Base-by-base conservation (phyloP, 2,888 invertebrate species). In the Patella pellucida region DNA sequence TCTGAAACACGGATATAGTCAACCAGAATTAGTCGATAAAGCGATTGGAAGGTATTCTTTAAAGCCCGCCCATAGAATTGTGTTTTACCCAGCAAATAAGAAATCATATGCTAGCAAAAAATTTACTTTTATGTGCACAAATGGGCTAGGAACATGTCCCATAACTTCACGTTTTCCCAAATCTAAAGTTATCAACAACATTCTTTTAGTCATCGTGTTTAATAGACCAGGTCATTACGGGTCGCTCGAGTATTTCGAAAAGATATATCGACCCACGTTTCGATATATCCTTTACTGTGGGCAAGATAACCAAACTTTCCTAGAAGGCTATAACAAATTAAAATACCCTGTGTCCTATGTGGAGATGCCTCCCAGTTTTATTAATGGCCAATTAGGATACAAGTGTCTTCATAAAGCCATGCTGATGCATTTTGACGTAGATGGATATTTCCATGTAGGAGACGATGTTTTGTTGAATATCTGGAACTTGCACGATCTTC, bases 381-480 rank as follows among this genome's bases (percentile, higher is more conserved):
- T 3, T 11, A 23, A 54, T 54, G 72, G 72, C 16, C 27, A 54
- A 23, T 31, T 27, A 31, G 72, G 72, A 4, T 72, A 72, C 56
- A 27, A 72, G 15, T 72, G 72, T 56, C 23, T 72, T 23, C 23
- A n/a, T 15, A 12, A 62, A 56, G 72, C 72, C 3, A 72, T 72
- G 23, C 23, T 31, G 15, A 72, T 72, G 72, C 23, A 54, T 16
- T 56, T 31, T 16, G 54, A 72, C 31, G 72, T 72, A 31, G 54
- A 72, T 15, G 72, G 72, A 3, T 72, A 31, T 41, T 31, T 72
- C 7, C 72, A 72, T n/a, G 54, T 72, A 0, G 62, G 54, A 3
- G 72, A 72, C 31, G 72, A 72, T 56, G 72, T 56, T n/a, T 16
- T 72, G 56, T 56, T 72, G 9, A 72, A 56, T n/a, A n/a, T 56